These are phyloP conservation scores for Teleiodes luculella DNA, from an alignment of 2,888 invertebrate species.

Conservation along the genomic window DNA sequence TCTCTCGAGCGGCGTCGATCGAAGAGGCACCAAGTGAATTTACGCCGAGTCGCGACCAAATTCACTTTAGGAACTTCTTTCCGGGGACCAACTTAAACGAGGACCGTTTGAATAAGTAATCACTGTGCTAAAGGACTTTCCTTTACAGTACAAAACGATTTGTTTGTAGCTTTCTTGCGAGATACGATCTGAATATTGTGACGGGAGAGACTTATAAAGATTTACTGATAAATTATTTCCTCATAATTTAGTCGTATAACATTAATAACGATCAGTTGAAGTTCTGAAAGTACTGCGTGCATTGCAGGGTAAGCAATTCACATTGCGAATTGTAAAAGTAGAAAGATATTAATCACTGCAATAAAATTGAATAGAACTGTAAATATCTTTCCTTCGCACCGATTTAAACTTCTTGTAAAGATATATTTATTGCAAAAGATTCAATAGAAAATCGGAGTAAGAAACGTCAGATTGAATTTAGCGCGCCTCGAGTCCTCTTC, in stretches of 20 bases:
- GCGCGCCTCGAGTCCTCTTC: constrained; percentile 20
- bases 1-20: constrained; percentile 40
- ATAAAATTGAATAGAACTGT: constrained; percentile 36
- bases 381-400: constrained; percentile 30
- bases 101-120: constrained; percentile 34
- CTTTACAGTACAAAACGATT: constrained; percentile 10
- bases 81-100: constrained; percentile 30
- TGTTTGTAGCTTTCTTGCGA: neutral
- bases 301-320: constrained; percentile 29
- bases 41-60: constrained; percentile 41
- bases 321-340: constrained; percentile 26
- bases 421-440: constrained; percentile 37
- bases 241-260: constrained; percentile 10
- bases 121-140: constrained; percentile 25
- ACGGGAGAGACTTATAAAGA: constrained; percentile 1
- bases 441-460: constrained; percentile 20
- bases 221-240: neutral
- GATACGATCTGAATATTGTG: constrained; percentile 11
- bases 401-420: constrained; percentile 31
- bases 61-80: constrained; percentile 37
- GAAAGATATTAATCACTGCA: constrained; percentile 30
- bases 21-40: constrained; percentile 46
- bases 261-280: constrained; percentile 11
- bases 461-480: constrained; percentile 21
- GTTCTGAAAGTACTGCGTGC: constrained; percentile 25